Percentiles rank a stretch among this genome's conserved stretches.
Evolutionary conservation across 2,888 invertebrate genomes (phyloP).

Genomic region (Apamea sordens): DNA sequence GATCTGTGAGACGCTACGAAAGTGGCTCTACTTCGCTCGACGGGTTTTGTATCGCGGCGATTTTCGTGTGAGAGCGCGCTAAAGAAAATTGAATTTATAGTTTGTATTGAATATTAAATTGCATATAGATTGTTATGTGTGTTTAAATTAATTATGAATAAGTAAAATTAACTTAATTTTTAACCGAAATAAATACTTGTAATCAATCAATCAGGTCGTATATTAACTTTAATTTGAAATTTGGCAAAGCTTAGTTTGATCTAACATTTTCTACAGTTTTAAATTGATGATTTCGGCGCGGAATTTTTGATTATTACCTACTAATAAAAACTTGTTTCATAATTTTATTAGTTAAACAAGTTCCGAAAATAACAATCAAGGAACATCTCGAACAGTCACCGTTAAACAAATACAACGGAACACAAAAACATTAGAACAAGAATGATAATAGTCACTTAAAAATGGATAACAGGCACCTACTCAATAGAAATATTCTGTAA

Average conservation of each 20-base stretch:
- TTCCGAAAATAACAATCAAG: neutral
- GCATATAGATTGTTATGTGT: neutral
- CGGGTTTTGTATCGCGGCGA: neutral
- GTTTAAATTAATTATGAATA: neutral
- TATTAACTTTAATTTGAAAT: neutral
- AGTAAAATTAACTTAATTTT: neutral
- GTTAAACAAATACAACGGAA: conserved; percentile 39
- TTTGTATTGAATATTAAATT: neutral
- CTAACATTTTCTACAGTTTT: neutral
- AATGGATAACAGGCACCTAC: conserved; percentile 57
- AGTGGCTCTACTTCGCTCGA: conserved; percentile 77
- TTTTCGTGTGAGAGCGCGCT: neutral
- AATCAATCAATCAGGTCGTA: neutral
- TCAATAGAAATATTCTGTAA: conserved; percentile 81
- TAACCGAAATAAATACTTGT: neutral
- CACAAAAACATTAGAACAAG: conserved; percentile 64
- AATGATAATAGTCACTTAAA: conserved; percentile 70
- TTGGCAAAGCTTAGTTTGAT: neutral
- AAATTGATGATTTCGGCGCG: neutral
- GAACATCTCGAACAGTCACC: neutral
- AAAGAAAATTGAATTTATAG: neutral
- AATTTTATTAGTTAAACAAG: neutral
- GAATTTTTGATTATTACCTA: neutral
- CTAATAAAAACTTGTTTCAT: neutral
- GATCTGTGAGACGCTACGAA: conserved; percentile 70